Percentiles rank a stretch among this genome's conserved stretches.
These are phyloP conservation scores for Drosophila suzukii DNA, from an alignment of 1,140 invertebrate genomes.

Conservation along the genomic window DNA sequence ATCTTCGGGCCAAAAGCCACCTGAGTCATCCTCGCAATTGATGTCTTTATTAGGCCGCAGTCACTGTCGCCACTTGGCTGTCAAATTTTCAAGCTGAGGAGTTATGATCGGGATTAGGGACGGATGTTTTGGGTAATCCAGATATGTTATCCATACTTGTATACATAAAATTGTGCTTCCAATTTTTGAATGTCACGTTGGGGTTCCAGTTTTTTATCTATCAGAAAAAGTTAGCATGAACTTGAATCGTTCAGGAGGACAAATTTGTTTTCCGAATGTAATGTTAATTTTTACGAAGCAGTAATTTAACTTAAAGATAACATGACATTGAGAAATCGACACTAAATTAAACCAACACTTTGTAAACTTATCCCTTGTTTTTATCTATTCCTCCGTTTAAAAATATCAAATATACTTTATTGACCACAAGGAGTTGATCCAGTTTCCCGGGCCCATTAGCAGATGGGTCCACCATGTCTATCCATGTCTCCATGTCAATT, in stretches of 20 bases:
- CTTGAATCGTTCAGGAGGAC: no score
- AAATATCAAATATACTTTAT: neutral
- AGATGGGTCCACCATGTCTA: constrained; percentile 14
- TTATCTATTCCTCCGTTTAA: no score
- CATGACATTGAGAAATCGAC: no score
- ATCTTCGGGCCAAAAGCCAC: constrained; percentile 25
- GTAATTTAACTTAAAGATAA: no score
- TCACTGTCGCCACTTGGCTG: constrained; percentile 23
- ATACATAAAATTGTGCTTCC: no score
- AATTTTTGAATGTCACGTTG: no score
- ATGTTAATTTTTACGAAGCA: no score
- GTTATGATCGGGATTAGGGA: neutral
- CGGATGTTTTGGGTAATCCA: neutral
- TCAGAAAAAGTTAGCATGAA: no score
- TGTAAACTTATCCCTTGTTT: no score
- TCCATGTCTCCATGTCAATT: constrained; percentile 15
- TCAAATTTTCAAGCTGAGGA: neutral
- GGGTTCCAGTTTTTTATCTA: no score
- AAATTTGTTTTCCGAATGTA: no score
- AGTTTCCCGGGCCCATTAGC: neutral
- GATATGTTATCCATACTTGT: no score
- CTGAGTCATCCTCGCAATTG: constrained; percentile 74
- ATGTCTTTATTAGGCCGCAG: constrained; percentile 73
- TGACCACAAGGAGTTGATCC: neutral
- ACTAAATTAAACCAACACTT: neutral